These are phyloP conservation scores for Drosophila nigromelanica DNA, from an alignment of 1,140 invertebrate genomes.

Conservation along the genomic window DNA sequence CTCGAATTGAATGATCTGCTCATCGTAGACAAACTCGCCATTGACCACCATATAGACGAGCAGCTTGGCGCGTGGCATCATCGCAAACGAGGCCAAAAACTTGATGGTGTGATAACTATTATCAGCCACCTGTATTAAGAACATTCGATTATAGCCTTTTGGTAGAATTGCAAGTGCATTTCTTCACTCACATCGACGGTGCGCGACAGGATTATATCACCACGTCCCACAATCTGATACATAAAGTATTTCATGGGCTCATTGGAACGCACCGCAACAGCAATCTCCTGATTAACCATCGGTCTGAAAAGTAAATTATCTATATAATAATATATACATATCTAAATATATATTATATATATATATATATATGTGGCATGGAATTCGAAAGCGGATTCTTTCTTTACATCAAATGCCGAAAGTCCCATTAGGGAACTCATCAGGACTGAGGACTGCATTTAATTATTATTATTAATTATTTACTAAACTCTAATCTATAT, in stretches of 20 bases:
- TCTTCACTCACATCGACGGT: slow-evolving; percentile 86
- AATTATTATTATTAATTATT: too few species aligned
- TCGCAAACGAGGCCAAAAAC: slow-evolving; percentile 90
- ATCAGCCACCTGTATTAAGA: slow-evolving; percentile 57
- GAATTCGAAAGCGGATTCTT: too few species aligned
- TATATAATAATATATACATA: too few species aligned
- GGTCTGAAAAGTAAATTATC: slow-evolving; percentile 81
- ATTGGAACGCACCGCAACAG: slow-evolving; percentile 92
- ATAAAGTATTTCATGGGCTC: slow-evolving; percentile 90
- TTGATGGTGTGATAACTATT: slow-evolving; percentile 84
- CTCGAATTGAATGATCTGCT: slow-evolving; percentile 91
- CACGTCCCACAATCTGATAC: slow-evolving; percentile 94
- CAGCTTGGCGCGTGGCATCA: slow-evolving; percentile 93
- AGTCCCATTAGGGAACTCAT: too few species aligned
- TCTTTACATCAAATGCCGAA: too few species aligned
- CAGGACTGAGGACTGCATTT: too few species aligned
- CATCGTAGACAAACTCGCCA: slow-evolving; percentile 93
- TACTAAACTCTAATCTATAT: too few species aligned
- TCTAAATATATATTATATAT: too few species aligned
- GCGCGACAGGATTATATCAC: slow-evolving; percentile 91
- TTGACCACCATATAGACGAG: slow-evolving; percentile 91
- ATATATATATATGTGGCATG: too few species aligned
- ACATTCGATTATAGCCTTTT: not conserved
- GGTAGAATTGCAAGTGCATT: not conserved
- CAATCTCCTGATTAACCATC: slow-evolving; percentile 90